phyloP scores from a whole-genome alignment of 2,888 invertebrate species.

The Eupithecia subfuscata region DNA sequence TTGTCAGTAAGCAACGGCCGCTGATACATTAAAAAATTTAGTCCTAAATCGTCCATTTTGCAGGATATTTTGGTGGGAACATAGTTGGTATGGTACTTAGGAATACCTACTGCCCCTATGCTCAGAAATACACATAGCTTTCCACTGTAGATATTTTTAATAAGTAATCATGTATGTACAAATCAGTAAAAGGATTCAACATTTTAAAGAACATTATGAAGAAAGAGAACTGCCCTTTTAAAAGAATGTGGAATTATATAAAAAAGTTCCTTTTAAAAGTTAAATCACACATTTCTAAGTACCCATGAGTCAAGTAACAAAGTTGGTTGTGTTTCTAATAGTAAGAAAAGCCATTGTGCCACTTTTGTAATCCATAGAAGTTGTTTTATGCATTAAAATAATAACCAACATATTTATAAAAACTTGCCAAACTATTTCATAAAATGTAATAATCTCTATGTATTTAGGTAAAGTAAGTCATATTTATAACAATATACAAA shows the following conservation, averaged over 20 bases:
- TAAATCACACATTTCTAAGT: too few species aligned
- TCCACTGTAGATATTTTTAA: not conserved
- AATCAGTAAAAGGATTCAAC: not conserved
- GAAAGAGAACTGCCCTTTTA: not conserved
- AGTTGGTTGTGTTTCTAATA: not conserved
- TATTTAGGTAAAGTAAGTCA: not conserved
- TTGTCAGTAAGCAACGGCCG: too few species aligned
- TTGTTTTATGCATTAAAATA: not conserved
- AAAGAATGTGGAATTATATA: not conserved
- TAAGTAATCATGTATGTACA: not conserved
- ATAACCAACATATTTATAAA: conserved; percentile 20
- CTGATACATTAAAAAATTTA: too few species aligned
- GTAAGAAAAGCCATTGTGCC: not conserved
- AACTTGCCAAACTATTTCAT: conserved; percentile 32
- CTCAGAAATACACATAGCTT: not conserved
- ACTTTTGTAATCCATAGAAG: not conserved
- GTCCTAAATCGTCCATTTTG: not conserved
- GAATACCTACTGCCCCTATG: not conserved
- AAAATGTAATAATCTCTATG: not conserved
- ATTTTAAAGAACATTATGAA: not conserved
- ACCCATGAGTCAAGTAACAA: not conserved
- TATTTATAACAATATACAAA: not conserved
- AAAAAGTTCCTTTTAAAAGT: not conserved
- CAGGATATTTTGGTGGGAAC: not conserved
- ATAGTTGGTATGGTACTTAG: not conserved